These are phyloP conservation scores for Drosophila yakuba DNA, from an alignment of 1,140 invertebrate genomes.

Conservation along the genomic window DNA sequence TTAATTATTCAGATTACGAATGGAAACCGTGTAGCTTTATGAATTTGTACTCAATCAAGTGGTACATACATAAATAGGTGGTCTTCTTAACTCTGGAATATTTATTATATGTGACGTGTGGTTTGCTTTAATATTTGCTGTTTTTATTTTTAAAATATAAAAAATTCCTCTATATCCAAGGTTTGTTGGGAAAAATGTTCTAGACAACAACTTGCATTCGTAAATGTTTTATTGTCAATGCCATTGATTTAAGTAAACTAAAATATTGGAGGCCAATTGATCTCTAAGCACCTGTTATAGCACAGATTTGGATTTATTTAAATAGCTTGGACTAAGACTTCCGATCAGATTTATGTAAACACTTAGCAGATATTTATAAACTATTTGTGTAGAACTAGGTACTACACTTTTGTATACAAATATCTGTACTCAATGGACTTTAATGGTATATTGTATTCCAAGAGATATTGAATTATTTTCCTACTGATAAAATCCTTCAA, in stretches of 20 bases:
- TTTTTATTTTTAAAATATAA: too few relatives aligned
- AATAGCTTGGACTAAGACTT: background rate
- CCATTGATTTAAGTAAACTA: background rate
- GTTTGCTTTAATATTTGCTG: background rate
- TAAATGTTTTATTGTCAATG: too few relatives aligned
- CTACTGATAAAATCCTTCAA: too few relatives aligned
- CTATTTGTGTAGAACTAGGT: too few relatives aligned
- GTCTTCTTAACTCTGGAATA: slow-evolving; percentile 25
- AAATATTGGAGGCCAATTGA: background rate
- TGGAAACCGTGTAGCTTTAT: slow-evolving; percentile 19
- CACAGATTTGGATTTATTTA: too few relatives aligned
- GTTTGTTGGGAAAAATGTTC: background rate
- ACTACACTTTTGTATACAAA: too few relatives aligned
- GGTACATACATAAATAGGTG: slow-evolving; percentile 9
- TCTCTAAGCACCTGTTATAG: background rate
- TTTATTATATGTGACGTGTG: background rate
- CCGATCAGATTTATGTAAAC: too few relatives aligned
- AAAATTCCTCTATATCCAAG: background rate
- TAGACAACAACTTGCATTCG: background rate
- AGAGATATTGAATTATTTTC: too few relatives aligned
- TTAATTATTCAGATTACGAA: slow-evolving; percentile 33
- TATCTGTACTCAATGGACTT: too few relatives aligned
- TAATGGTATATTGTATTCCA: too few relatives aligned
- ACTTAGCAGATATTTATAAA: too few relatives aligned
- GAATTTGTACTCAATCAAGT: slow-evolving; percentile 32